A percentile compares a stretch with the other conserved stretches of the same genome.
phyloP scores from a whole-genome alignment of 1,140 invertebrate genomes.

The Lasioglossum baleicum region DNA sequence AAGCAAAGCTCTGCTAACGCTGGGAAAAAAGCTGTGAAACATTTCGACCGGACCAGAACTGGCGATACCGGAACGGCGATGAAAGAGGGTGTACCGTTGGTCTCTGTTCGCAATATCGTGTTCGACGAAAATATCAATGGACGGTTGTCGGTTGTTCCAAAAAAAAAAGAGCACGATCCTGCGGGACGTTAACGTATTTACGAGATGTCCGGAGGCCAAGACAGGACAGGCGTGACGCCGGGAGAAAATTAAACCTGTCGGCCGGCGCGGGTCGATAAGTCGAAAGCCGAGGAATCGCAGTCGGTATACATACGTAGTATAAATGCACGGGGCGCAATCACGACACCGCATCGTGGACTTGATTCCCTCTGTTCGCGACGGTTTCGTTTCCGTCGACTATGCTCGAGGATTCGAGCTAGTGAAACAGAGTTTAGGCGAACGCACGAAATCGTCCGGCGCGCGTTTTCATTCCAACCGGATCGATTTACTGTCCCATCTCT shows the following conservation, averaged over 20 bases:
- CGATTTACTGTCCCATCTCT: constrained; percentile 24
- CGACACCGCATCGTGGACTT: neutral
- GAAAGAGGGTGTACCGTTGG: too few relatives aligned
- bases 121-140: constrained; percentile 9
- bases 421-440: neutral
- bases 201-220: constrained; percentile 19
- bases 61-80: too few relatives aligned
- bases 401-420: neutral
- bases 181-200: constrained; percentile 21
- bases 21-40: too few relatives aligned
- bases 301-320: too few relatives aligned
- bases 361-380: constrained; percentile 5
- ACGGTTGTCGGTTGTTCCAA: neutral
- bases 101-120: too few relatives aligned
- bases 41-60: too few relatives aligned
- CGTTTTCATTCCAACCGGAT: neutral
- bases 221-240: constrained; percentile 18
- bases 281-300: constrained; percentile 3
- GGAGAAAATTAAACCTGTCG: constrained; percentile 29
- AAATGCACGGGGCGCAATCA: constrained; percentile 24
- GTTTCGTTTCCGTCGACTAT: too few relatives aligned
- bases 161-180: neutral
- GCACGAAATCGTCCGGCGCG: neutral
- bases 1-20: too few relatives aligned
- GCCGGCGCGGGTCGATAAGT: constrained; percentile 31